Conservation (phyloP, 2,888 invertebrate species). For the Gandaritis pyraliata region DNA sequence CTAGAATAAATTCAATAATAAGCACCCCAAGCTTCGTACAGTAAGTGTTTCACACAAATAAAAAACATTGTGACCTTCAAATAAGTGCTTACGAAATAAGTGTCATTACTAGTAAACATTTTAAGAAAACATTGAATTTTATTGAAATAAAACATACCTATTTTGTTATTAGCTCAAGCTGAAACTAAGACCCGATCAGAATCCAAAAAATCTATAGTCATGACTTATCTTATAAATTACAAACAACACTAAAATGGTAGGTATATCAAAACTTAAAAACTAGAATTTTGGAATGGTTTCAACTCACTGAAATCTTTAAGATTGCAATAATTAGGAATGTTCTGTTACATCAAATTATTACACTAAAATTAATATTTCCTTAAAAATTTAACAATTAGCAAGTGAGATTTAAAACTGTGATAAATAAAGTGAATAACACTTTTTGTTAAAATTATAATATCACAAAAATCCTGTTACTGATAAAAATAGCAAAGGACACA, state of each 20-base stretch:
- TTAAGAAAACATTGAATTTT: not conserved
- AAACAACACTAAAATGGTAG: not conserved
- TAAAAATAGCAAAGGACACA: slow-evolving; percentile 2
- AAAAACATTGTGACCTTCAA: slow-evolving; percentile 9
- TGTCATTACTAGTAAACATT: slow-evolving; percentile 5
- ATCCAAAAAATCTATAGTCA: too few relatives aligned
- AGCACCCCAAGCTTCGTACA: slow-evolving; percentile 6
- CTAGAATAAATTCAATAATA: slow-evolving; percentile 23
- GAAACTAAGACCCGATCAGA: too few relatives aligned
- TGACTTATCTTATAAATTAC: too few relatives aligned
- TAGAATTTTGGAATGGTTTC: slow-evolving; percentile 8
- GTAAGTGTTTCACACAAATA: slow-evolving; percentile 16
- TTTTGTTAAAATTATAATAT: slow-evolving; percentile 2
- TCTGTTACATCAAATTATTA: slow-evolving; percentile 6
- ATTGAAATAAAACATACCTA: not conserved
- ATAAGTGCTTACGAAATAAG: slow-evolving; percentile 18
- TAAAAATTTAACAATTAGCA: slow-evolving; percentile 8
- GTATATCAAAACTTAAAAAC: not conserved
- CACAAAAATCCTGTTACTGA: slow-evolving; percentile 8
- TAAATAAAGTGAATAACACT: slow-evolving; percentile 13
- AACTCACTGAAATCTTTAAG: not conserved
- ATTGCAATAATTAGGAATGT: slow-evolving; percentile 13
- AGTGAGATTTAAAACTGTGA: slow-evolving; percentile 20
- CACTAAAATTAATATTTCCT: not conserved
- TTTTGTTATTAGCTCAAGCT: too few relatives aligned